A percentile compares a stretch with the other conserved stretches of the same genome.
phyloP scores from a whole-genome alignment of 2,113 vertebrate genomes.

The Hippoglossus stenolepis region DNA sequence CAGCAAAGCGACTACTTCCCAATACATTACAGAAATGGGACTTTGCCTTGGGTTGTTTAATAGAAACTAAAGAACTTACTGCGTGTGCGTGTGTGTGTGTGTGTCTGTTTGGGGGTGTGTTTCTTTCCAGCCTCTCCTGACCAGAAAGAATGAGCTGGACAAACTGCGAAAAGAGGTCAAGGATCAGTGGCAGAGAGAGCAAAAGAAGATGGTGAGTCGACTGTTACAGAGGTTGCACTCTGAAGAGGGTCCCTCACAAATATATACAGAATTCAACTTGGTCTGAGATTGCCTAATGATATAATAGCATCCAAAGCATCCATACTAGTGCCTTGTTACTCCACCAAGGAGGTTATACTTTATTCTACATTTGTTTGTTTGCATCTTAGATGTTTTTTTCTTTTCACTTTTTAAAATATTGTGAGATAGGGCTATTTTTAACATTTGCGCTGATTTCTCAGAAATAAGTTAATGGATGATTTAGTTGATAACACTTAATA shows the following conservation, averaged over 20 bases:
- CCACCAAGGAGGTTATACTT: too few relatives aligned
- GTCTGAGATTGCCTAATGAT: too few relatives aligned
- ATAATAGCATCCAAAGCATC: too few relatives aligned
- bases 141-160: slow-evolving; percentile 95
- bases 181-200: slow-evolving; percentile 96
- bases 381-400: too few relatives aligned
- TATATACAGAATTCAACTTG: background rate
- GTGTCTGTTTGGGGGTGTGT: background rate
- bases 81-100: background rate
- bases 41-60: background rate
- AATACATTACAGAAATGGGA: background rate
- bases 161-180: slow-evolving; percentile 96
- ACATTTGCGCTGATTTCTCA: too few relatives aligned
- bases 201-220: slow-evolving; percentile 91
- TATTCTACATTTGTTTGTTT: too few relatives aligned
- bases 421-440: too few relatives aligned
- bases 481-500: too few relatives aligned
- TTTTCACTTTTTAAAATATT: too few relatives aligned
- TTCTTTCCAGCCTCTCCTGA: slow-evolving; percentile 88
- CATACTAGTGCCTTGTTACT: too few relatives aligned
- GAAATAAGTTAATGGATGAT: too few relatives aligned
- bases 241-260: slow-evolving; percentile 13
- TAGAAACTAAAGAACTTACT: slow-evolving; percentile 11
- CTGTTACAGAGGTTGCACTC: background rate
- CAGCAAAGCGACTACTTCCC: background rate